Evolutionary conservation across 2,797 vertebrate species (phyloP).

Genomic region (Fratercula arctica): DNA sequence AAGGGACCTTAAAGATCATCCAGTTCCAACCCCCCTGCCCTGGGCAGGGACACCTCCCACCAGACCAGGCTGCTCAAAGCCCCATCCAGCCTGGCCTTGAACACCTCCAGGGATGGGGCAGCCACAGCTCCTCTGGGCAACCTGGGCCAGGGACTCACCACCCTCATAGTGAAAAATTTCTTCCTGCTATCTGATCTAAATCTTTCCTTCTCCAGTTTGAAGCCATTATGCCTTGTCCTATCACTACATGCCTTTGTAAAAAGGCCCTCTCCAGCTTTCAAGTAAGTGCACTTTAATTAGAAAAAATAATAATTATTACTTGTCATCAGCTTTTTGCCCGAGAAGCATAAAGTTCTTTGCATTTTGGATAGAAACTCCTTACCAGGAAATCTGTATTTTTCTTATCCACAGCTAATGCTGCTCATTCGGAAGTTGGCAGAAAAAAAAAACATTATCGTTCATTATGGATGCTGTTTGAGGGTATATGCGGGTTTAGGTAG

Average conservation of each 20-base stretch:
- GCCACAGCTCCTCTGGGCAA: neutral
- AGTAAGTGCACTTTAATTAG: neutral
- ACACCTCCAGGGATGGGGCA: neutral
- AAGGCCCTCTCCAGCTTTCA: neutral
- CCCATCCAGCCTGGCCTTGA: neutral
- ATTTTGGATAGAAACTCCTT: neutral
- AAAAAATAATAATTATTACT: neutral
- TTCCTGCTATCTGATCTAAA: neutral
- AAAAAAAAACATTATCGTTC: rapidly evolving
- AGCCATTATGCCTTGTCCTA: neutral
- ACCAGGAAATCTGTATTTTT: neutral
- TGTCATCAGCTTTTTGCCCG: neutral
- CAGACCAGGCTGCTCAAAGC: neutral
- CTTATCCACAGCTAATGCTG: neutral
- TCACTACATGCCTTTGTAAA: neutral
- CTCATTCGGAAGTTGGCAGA: neutral
- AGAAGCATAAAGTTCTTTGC: neutral
- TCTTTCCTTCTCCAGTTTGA: neutral
- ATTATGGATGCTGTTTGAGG: neutral
- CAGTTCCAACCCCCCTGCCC: neutral
- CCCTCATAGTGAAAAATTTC: neutral
- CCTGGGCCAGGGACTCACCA: neutral
- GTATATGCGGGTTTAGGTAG: neutral
- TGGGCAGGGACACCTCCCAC: neutral
- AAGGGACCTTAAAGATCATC: neutral